Evolutionary conservation across 2,888 invertebrate genomes (phyloP).

Genomic region (Cheilosia vernalis): DNA sequence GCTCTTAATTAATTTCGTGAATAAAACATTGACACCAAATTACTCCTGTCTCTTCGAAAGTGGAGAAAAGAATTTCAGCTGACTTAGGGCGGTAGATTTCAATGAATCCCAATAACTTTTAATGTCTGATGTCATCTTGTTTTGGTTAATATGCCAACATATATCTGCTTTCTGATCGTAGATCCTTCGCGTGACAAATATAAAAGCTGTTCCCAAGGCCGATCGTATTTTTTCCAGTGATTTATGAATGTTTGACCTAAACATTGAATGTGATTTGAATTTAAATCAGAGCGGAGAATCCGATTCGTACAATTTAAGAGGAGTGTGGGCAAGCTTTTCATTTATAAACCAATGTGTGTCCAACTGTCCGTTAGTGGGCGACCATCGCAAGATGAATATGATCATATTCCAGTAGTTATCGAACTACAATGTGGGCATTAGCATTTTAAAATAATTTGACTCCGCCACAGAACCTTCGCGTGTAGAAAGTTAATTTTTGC

Average conservation of each 20-base stretch:
- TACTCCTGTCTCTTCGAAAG: too few species aligned
- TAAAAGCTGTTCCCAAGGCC: not conserved
- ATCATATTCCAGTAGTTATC: too few species aligned
- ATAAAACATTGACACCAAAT: slow-evolving; percentile 18
- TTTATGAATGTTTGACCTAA: not conserved
- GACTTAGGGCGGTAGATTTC: slow-evolving; percentile 17
- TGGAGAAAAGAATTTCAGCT: not conserved
- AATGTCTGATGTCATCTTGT: slow-evolving; percentile 22
- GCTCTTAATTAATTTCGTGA: slow-evolving; percentile 28
- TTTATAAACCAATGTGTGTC: too few species aligned
- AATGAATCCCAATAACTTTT: not conserved
- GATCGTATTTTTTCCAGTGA: not conserved
- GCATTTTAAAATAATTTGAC: too few species aligned
- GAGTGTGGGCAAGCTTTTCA: not conserved
- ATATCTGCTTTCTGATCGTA: not conserved
- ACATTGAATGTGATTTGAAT: not conserved
- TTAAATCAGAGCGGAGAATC: not conserved
- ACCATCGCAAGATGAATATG: too few species aligned
- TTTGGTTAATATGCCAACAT: not conserved
- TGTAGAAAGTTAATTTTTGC: slow-evolving; percentile 5
- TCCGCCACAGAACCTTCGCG: not conserved
- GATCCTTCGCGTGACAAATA: slow-evolving; percentile 16
- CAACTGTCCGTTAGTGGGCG: too few species aligned
- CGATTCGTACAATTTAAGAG: not conserved
- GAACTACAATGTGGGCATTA: too few species aligned